A percentile compares a stretch with the other conserved stretches of the same genome.
Evolutionary conservation across 2,888 invertebrate genomes (phyloP).

Genomic region (Epirrhoe tristata): DNA sequence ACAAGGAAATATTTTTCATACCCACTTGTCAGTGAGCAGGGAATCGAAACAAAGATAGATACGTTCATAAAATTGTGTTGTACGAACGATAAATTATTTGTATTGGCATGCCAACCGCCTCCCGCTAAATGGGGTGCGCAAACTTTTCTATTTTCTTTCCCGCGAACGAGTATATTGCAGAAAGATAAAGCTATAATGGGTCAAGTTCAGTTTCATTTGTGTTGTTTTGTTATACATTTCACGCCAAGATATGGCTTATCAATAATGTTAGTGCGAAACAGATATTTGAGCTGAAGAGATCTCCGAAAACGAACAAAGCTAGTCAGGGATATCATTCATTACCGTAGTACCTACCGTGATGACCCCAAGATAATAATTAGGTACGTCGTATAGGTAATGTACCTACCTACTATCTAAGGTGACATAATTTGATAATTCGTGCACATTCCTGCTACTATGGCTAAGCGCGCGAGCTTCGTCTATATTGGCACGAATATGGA

Average conservation of each 20-base stretch:
- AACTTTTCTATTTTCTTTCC: slow-evolving; percentile 20
- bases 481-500: too few relatives aligned
- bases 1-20: slow-evolving; percentile 4
- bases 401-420: too few relatives aligned
- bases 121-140: slow-evolving; percentile 28
- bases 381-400: too few relatives aligned
- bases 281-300: too few relatives aligned
- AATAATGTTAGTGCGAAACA: neutral
- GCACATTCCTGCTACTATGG: too few relatives aligned
- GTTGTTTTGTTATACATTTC: slow-evolving; percentile 1
- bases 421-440: too few relatives aligned
- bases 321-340: too few relatives aligned
- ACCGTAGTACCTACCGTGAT: too few relatives aligned
- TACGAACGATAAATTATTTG: slow-evolving; percentile 48
- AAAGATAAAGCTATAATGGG: slow-evolving; percentile 10
- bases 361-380: too few relatives aligned
- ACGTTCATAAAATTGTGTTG: slow-evolving; percentile 40
- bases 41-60: slow-evolving; percentile 14
- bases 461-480: too few relatives aligned
- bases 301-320: too few relatives aligned
- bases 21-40: slow-evolving; percentile 8
- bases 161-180: slow-evolving; percentile 10
- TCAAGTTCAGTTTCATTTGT: slow-evolving; percentile 4
- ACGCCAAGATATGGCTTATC: neutral
- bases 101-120: slow-evolving; percentile 38